phyloP scores from a whole-genome alignment of 2,888 invertebrate species.

The Bruchidius siliquastri region DNA sequence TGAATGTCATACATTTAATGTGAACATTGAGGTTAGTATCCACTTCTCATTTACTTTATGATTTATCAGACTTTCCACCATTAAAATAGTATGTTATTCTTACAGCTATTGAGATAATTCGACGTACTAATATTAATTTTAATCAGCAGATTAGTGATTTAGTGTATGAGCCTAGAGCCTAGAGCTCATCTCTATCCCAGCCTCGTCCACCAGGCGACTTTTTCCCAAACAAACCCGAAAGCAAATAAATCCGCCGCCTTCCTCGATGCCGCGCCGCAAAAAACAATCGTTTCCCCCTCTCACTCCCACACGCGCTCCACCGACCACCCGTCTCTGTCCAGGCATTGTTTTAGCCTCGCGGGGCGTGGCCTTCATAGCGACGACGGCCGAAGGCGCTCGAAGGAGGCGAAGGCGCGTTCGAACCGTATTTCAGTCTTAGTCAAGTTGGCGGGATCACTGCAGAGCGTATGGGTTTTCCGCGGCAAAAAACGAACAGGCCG shows the following conservation, averaged over 20 bases:
- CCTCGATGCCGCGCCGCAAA: constrained; percentile 7
- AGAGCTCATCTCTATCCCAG: constrained; percentile 4
- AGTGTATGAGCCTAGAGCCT: too few species aligned
- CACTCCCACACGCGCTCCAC: constrained; percentile 23
- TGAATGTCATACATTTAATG: too few species aligned
- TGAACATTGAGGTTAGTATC: too few species aligned
- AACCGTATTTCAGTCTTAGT: constrained; percentile 25
- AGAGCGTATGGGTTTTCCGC: constrained; percentile 27
- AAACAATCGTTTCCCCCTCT: constrained; percentile 24
- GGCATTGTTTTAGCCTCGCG: constrained; percentile 28
- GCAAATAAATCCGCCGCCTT: constrained; percentile 1
- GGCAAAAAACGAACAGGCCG: constrained; percentile 16
- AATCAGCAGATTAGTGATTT: too few species aligned
- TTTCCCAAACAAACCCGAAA: constrained; percentile 16
- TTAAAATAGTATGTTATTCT: too few species aligned
- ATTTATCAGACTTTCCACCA: too few species aligned
- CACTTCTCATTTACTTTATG: too few species aligned
- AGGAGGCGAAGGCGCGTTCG: constrained; percentile 24
- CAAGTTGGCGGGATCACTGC: constrained; percentile 25
- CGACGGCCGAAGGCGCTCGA: constrained; percentile 26
- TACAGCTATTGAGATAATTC: too few species aligned
- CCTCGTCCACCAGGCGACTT: background rate
- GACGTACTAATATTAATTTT: too few species aligned
- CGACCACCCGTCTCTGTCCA: constrained; percentile 19
- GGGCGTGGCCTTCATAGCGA: constrained; percentile 29